A percentile compares a stretch with the other conserved stretches of the same genome.
Conservation (phyloP, 2,888 invertebrate genomes). For the Pandemis corylana region DNA sequence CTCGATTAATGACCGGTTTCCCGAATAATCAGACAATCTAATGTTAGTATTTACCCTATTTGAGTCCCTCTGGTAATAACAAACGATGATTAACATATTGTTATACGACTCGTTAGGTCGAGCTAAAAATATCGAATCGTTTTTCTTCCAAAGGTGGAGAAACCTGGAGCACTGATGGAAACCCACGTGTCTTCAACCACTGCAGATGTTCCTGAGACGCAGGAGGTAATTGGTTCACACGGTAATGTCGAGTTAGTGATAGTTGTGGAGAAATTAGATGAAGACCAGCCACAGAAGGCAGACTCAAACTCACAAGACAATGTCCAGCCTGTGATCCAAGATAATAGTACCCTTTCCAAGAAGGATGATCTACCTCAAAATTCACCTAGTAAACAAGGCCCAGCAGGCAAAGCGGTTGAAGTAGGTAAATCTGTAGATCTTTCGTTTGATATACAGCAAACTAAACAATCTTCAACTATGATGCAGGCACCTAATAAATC, state of each 20-base stretch:
- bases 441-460: constrained; percentile 42
- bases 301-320: constrained; percentile 46
- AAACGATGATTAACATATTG: constrained; percentile 41
- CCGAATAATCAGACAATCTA: constrained; percentile 59
- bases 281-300: constrained; percentile 51
- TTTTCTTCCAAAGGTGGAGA: constrained; percentile 69
- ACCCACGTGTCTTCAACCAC: constrained; percentile 76
- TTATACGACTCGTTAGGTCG: constrained; percentile 60
- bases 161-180: constrained; percentile 72
- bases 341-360: constrained; percentile 2
- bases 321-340: constrained; percentile 24
- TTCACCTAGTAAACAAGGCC: constrained; percentile 43
- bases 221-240: constrained; percentile 63
- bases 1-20: constrained; percentile 76
- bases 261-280: constrained; percentile 68
- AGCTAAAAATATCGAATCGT: constrained; percentile 61
- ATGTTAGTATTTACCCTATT: constrained; percentile 53
- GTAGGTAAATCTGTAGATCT: constrained; percentile 42
- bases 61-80: constrained; percentile 47
- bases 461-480: constrained; percentile 43
- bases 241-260: constrained; percentile 71
- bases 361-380: constrained; percentile 37
- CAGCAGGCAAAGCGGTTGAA: constrained; percentile 30
- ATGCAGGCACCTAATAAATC: constrained; percentile 47
- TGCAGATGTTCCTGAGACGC: constrained; percentile 64